Evolutionary conservation across 1,140 invertebrate species (phyloP).

Genomic region (Heterodera schachtii): DNA sequence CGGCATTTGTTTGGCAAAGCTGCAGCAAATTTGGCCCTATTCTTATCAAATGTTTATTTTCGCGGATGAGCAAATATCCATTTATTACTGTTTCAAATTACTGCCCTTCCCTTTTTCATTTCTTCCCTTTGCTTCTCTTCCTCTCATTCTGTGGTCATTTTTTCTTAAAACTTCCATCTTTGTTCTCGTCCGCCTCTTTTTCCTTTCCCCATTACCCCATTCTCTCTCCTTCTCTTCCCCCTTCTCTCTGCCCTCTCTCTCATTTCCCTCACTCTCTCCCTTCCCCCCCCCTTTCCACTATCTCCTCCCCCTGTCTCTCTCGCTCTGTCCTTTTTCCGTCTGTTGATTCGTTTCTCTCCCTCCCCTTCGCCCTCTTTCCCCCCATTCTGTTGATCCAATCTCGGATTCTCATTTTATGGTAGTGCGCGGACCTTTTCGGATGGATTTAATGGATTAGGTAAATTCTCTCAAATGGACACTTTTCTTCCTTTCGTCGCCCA

Average conservation of each 20-base stretch:
- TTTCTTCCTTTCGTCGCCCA: neutral
- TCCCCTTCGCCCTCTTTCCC: neutral
- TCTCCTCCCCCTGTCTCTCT: neutral
- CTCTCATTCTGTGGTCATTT: too few species aligned
- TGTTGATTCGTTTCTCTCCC: neutral
- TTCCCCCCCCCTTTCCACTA: too few species aligned
- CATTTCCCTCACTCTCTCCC: too few species aligned
- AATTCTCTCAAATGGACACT: neutral
- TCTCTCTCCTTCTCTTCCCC: neutral
- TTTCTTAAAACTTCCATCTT: neutral
- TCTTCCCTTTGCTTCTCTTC: too few species aligned
- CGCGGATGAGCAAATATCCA: too few species aligned
- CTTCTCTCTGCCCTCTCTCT: neutral
- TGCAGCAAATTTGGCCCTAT: too few species aligned
- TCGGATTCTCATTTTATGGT: neutral
- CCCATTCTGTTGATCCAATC: conserved; percentile 8
- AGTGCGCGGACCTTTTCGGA: neutral
- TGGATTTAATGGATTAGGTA: neutral
- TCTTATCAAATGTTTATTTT: too few species aligned
- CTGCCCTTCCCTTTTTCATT: too few species aligned
- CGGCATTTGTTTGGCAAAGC: too few species aligned
- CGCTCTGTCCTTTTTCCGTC: neutral
- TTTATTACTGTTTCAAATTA: too few species aligned
- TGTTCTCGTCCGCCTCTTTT: neutral
- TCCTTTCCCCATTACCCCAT: neutral